phyloP scores from a whole-genome alignment of 2,888 invertebrate genomes.

The Rhynchonema sp. region DNA sequence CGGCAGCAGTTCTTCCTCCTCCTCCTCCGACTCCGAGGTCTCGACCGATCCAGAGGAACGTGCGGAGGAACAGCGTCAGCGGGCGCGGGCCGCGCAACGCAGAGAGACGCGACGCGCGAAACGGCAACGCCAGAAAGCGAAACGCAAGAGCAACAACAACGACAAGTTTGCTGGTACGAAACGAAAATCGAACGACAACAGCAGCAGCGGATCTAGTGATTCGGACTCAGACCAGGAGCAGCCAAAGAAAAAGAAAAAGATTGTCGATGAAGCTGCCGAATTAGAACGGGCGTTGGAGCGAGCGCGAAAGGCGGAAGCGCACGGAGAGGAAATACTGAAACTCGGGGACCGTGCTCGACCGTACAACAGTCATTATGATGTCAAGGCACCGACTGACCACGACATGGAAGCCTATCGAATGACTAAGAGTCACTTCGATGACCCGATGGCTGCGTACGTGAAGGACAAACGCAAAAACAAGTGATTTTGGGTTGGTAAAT shows the following conservation, averaged over 20 bases:
- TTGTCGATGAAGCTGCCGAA: slow-evolving; percentile 38
- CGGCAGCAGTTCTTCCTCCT: background rate
- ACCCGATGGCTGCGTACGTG: slow-evolving; percentile 71
- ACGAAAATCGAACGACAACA: background rate
- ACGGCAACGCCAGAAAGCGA: too few relatives aligned
- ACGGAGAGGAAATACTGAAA: background rate
- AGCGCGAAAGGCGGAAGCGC: background rate
- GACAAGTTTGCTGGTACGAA: background rate
- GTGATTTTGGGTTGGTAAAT: too few relatives aligned
- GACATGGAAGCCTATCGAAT: slow-evolving; percentile 81
- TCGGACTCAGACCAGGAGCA: too few relatives aligned
- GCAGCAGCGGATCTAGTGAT: background rate
- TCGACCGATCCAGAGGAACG: slow-evolving; percentile 3
- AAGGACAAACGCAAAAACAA: slow-evolving; percentile 9
- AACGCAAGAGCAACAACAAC: background rate
- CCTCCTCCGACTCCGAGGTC: background rate
- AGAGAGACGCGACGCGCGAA: background rate
- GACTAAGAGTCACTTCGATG: slow-evolving; percentile 44
- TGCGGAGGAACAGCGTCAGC: slow-evolving; percentile 10
- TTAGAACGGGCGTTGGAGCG: slow-evolving; percentile 11
- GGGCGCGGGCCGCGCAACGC: slow-evolving; percentile 19
- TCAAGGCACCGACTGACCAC: slow-evolving; percentile 64
- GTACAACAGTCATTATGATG: slow-evolving; percentile 55
- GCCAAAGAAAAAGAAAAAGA: too few relatives aligned
- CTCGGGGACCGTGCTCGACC: slow-evolving; percentile 62